Evolutionary conservation across 1,140 invertebrate genomes (phyloP).

Genomic region (Octopus sinensis): DNA sequence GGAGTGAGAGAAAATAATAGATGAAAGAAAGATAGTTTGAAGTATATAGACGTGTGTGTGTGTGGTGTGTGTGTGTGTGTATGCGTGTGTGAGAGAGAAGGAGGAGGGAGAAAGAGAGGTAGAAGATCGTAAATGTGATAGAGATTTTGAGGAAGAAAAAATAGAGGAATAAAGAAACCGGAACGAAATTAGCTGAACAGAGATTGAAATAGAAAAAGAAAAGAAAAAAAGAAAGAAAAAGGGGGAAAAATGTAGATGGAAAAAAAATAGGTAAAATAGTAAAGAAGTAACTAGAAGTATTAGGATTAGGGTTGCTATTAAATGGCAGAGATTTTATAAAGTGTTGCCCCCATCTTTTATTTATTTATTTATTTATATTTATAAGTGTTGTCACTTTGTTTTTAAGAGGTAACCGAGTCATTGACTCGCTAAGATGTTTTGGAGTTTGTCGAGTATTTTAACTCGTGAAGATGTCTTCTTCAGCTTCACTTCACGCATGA

Average conservation of each 20-base stretch:
- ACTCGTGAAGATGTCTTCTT: too few species aligned
- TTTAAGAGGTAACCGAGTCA: too few species aligned
- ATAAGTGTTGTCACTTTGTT: too few species aligned
- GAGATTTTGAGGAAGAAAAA: not conserved
- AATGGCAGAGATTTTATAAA: too few species aligned
- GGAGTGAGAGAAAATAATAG: not conserved
- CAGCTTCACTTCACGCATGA: too few species aligned
- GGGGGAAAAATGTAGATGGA: not conserved
- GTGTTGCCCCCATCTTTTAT: too few species aligned
- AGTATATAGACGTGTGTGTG: not conserved
- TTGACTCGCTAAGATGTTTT: too few species aligned
- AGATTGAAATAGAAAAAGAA: constrained; percentile 7
- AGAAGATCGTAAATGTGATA: not conserved
- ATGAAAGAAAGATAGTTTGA: not conserved
- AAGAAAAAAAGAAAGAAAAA: not conserved
- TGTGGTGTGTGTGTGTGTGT: constrained; percentile 12
- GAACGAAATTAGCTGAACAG: constrained; percentile 37
- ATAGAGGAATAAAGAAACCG: not conserved
- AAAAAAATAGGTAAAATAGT: not conserved
- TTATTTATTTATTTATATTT: too few species aligned
- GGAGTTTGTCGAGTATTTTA: too few species aligned
- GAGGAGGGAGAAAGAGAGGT: not conserved
- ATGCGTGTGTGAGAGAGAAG: not conserved
- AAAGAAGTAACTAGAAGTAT: not conserved
- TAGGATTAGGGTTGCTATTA: too few species aligned